Percentiles rank a stretch among this genome's conserved stretches.
phyloP scores from a whole-genome alignment of 2,888 invertebrate species.

The Onthophagus sagittarius region DNA sequence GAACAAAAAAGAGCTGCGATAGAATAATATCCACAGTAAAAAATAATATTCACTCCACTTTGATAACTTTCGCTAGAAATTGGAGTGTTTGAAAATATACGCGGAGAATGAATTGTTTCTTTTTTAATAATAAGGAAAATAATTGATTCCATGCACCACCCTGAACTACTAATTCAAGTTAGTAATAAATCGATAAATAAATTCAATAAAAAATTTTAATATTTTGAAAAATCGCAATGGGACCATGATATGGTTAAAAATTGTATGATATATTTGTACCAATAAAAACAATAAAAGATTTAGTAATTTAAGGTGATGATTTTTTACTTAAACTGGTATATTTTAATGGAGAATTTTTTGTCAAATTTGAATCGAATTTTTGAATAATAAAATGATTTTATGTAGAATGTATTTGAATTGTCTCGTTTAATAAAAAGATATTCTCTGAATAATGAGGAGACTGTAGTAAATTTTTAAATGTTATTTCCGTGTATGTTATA shows the following conservation, averaged over 20 bases:
- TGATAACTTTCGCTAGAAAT: conserved; percentile 31
- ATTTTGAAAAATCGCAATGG: conserved; percentile 17
- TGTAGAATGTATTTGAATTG: no score
- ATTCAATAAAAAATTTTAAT: neutral
- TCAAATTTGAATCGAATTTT: no score
- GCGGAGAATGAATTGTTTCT: neutral
- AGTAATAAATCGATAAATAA: conserved; percentile 21
- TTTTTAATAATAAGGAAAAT: neutral
- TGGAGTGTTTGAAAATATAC: conserved; percentile 20
- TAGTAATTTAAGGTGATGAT: no score
- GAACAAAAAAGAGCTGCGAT: conserved; percentile 42
- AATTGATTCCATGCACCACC: conserved; percentile 25
- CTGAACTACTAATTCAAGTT: conserved; percentile 17
- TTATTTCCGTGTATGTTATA: no score
- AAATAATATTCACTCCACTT: conserved; percentile 26
- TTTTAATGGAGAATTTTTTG: no score
- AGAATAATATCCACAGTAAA: conserved; percentile 29
- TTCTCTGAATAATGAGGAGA: no score
- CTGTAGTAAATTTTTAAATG: no score
- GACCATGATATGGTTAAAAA: conserved; percentile 4
- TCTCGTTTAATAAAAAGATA: no score
- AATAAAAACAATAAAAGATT: neutral
- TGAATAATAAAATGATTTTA: no score
- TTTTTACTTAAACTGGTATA: no score
- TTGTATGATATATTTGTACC: conserved; percentile 1